phyloP scores from a whole-genome alignment of 2,113 vertebrate genomes.

The Sapajus apella region DNA sequence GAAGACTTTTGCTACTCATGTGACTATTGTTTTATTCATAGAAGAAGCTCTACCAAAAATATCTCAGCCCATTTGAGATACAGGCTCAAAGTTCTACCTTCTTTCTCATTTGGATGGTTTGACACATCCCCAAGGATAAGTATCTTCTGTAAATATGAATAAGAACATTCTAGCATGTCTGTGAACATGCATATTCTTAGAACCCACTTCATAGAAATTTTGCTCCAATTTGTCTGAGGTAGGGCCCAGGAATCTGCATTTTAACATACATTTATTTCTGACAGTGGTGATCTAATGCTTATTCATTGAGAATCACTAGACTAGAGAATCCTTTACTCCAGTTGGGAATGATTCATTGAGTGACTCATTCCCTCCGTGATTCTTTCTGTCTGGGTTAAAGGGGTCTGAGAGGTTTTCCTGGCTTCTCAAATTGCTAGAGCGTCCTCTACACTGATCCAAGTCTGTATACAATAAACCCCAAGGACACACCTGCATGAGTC shows the following conservation, averaged over 20 bases:
- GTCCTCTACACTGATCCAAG: neutral
- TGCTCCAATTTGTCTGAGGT: neutral
- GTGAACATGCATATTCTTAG: neutral
- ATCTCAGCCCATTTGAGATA: neutral
- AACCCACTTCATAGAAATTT: neutral
- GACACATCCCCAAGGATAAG: neutral
- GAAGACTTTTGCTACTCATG: neutral
- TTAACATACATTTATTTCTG: neutral
- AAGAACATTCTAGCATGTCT: neutral
- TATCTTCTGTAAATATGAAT: neutral
- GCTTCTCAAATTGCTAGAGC: neutral
- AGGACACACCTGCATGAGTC: neutral
- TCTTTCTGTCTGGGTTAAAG: neutral
- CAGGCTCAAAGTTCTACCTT: neutral
- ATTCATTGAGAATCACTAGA: neutral
- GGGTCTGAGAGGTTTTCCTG: neutral
- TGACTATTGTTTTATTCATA: slow-evolving; percentile 6
- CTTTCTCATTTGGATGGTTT: neutral
- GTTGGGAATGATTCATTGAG: neutral
- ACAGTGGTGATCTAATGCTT: neutral
- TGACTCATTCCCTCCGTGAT: too few relatives aligned
- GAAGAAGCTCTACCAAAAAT: neutral
- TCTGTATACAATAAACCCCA: neutral
- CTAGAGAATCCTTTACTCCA: neutral
- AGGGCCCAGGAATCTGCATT: neutral